A percentile compares a stretch with the other conserved stretches of the same genome.
Conservation (phyloP, 1,140 invertebrate genomes). For the Wasmannia auropunctata region DNA sequence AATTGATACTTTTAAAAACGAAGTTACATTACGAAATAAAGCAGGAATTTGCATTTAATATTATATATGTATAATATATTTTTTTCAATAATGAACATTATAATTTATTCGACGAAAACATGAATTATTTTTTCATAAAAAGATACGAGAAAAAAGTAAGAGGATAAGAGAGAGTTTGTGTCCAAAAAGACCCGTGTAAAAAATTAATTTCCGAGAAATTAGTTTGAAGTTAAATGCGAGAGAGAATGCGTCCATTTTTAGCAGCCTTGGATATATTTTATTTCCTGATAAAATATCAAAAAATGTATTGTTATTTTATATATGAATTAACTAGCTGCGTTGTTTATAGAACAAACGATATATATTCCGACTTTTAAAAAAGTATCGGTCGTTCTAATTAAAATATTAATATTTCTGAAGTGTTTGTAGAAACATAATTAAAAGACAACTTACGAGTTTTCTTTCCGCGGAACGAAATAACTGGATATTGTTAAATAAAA, state of each 20-base stretch:
- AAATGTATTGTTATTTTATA: not conserved
- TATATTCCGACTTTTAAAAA: not conserved
- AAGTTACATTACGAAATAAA: not conserved
- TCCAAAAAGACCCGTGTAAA: not conserved
- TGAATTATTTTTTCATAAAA: not conserved
- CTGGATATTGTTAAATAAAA: not conserved
- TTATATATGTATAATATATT: not conserved
- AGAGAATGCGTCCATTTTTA: not conserved
- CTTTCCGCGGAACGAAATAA: not conserved
- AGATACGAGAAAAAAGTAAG: not conserved
- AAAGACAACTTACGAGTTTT: not conserved
- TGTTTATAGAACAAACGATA: not conserved
- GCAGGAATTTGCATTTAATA: not conserved
- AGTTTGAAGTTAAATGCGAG: not conserved
- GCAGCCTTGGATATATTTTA: not conserved
- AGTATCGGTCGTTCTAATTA: not conserved
- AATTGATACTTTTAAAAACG: not conserved
- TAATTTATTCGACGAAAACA: slow-evolving; percentile 2
- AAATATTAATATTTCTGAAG: not conserved
- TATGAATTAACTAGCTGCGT: not conserved
- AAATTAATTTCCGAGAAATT: not conserved
- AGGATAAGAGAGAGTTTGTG: not conserved
- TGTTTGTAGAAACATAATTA: not conserved
- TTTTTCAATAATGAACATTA: not conserved
- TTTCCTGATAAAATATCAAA: not conserved